Evolutionary conservation across 2,888 invertebrate species (phyloP), one percentile per base, ranked within the genome.

Genomic region (Plagiodera versicolora): DNA sequence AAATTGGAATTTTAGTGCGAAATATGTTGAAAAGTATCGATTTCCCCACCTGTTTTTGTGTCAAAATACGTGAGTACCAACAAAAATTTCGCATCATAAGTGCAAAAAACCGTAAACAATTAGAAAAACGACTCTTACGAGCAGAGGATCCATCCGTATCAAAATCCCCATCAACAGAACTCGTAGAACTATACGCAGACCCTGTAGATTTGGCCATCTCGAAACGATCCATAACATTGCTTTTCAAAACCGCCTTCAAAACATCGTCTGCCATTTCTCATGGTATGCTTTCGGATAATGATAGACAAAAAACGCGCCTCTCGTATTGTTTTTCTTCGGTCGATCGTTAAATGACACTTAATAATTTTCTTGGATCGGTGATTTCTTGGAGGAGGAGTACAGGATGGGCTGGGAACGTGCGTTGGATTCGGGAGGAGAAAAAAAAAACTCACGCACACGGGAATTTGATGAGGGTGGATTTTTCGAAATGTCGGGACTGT

Each of bases 221-320:
- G 24, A 59, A 46, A 39, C 45, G 58, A 56, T 70, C 72, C 68
- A 70, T 68, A 6, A 72, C 58, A 49, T 61, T 72, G 54, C 69
- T 73, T 65, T 75, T 76, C 61, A 77, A 71, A n/a, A 76, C 65
- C 51, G 75, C 75, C 65, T 75, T 77, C n/a, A 77, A 66, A 45
- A 73, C 73, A 56, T 73, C 69, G 56, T 72, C 71, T n/a, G 73
- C 72, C 74, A 74, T 74, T 9, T n/a, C 28, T 30, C 55, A 55
- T 39, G 3, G 11, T 46, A 47, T 47, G 17, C 28, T n/a, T 10
- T 3, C 17, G 14, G 17, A 1, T 30, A 14, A 10, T 14, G n/a
- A n/a, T n/a, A n/a, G n/a, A n/a, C n/a, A n/a, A n/a, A 17, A 8
- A 28, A n/a, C 14, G 11, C 30, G 30, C 55, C 2, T 28, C 16